Evolutionary conservation across 53 echinoderm and acorn worm species (phyloP).

Genomic region (Hippasteria phrygiana): DNA sequence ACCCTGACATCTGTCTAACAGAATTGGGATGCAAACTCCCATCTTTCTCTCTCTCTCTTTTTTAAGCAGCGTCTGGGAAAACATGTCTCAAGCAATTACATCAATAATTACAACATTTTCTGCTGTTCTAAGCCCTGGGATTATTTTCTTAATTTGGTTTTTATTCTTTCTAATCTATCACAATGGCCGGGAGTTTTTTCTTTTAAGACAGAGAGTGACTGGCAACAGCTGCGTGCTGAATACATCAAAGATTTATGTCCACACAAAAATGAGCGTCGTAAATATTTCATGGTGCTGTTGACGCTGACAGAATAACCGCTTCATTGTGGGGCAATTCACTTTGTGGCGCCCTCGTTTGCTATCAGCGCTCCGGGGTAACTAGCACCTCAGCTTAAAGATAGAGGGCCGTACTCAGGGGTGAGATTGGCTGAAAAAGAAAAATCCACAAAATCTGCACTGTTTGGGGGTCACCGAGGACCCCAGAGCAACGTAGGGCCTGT

Average conservation of each 20-base stretch:
- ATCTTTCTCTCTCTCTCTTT: background rate
- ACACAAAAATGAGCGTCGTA: background rate
- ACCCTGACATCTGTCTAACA: slow-evolving; percentile 40
- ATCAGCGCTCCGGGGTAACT: background rate
- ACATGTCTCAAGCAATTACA: slow-evolving; percentile 40
- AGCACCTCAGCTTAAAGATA: too few relatives aligned
- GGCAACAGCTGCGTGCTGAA: slow-evolving; percentile 35
- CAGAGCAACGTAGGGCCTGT: too few relatives aligned
- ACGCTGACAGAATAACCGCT: slow-evolving; percentile 24
- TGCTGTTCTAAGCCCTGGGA: slow-evolving; percentile 21
- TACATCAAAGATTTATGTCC: slow-evolving; percentile 49
- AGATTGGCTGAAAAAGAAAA: too few relatives aligned
- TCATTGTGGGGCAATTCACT: slow-evolving; percentile 28
- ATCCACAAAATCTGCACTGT: too few relatives aligned
- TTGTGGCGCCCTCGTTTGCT: slow-evolving; percentile 11
- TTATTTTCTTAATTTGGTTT: background rate
- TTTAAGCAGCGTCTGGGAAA: slow-evolving; percentile 11
- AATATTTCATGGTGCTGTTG: slow-evolving; percentile 56
- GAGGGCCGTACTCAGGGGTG: too few relatives aligned
- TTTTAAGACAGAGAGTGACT: slow-evolving; percentile 20
- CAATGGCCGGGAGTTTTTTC: background rate
- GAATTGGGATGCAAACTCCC: background rate
- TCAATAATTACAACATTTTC: slow-evolving; percentile 49
- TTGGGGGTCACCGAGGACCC: too few relatives aligned
- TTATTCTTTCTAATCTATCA: background rate